Base-by-base conservation (phyloP, 1,140 invertebrate genomes). In the Phymorhynchus buccinoides region DNA sequence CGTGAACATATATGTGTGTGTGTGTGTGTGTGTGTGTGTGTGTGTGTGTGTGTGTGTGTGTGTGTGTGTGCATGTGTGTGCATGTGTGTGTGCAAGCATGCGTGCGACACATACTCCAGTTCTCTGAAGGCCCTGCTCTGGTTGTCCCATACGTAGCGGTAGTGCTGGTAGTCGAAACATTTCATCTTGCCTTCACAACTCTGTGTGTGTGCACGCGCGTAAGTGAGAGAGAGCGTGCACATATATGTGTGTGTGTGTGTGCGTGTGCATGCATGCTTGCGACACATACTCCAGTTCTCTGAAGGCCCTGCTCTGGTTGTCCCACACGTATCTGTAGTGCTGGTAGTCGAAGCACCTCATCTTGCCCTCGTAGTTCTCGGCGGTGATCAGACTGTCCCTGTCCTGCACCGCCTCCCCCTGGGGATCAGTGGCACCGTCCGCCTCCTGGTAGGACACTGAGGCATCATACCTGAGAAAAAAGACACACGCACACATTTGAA, bases 61-160 rank as follows among this genome's bases (percentile, higher is more conserved):
- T n/a, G n/a, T n/a, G n/a, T n/a, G n/a, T n/a, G n/a, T n/a, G n/a
- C n/a, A n/a, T n/a, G n/a, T n/a, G n/a, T n/a, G n/a, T n/a, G n/a
- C n/a, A n/a, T n/a, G n/a, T n/a, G n/a, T n/a, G n/a, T n/a, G n/a
- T n/a, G n/a, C n/a, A n/a, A n/a, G n/a, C n/a, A n/a, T n/a, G n/a
- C n/a, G n/a, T n/a, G n/a, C n/a, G n/a, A n/a, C n/a, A 89, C 91
- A 90, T 89, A 93, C 92, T 88, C 87, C 18, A 93, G 87, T 85
- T 89, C 90, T 42, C 82, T 86, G 83, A 91, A 93, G 16, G 87
- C 78, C 27, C 87, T 73, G 9, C 48, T 79, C 42, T 83, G 82
- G 22, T 80, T 80, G 39, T 90, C 89, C 92, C 92, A 93, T 4
- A 93, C 75, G 84, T 92, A 93, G 42, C 92, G 88, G 16, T 91